Conservation (phyloP, 2,888 invertebrate species). For the Callinectes sapidus region DNA sequence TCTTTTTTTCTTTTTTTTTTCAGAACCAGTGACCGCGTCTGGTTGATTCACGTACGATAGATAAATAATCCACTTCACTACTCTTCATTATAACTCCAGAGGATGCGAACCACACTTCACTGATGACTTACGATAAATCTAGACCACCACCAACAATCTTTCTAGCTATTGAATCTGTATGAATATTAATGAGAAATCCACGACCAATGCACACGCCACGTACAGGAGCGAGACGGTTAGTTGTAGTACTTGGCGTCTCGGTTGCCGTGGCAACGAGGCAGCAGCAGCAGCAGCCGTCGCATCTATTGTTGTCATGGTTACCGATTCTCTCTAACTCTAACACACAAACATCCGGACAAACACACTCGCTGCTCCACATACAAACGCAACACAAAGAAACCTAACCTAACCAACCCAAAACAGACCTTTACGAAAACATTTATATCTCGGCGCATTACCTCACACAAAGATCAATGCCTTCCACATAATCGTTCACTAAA, state of each 20-base stretch:
- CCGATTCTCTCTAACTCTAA: too few species aligned
- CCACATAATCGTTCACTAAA: too few species aligned
- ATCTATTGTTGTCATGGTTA: constrained; percentile 40
- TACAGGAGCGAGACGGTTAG: neutral
- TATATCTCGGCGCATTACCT: too few species aligned
- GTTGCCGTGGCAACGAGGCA: constrained; percentile 39
- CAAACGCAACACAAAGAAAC: too few species aligned
- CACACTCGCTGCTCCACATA: too few species aligned
- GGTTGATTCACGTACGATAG: neutral
- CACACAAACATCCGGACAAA: too few species aligned
- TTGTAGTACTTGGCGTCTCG: neutral
- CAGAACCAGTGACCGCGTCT: neutral
- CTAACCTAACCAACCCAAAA: too few species aligned
- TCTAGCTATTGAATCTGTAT: neutral
- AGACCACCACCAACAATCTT: neutral
- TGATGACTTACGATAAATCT: neutral
- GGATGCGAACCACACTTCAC: neutral
- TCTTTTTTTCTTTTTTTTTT: too few species aligned
- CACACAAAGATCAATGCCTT: too few species aligned
- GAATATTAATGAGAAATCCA: neutral
- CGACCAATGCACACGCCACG: neutral
- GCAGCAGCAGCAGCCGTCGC: neutral
- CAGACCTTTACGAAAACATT: too few species aligned
- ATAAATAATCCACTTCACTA: neutral
- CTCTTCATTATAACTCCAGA: neutral